Base-by-base conservation (phyloP, 2,888 invertebrate genomes). In the Erebia epiphron region DNA sequence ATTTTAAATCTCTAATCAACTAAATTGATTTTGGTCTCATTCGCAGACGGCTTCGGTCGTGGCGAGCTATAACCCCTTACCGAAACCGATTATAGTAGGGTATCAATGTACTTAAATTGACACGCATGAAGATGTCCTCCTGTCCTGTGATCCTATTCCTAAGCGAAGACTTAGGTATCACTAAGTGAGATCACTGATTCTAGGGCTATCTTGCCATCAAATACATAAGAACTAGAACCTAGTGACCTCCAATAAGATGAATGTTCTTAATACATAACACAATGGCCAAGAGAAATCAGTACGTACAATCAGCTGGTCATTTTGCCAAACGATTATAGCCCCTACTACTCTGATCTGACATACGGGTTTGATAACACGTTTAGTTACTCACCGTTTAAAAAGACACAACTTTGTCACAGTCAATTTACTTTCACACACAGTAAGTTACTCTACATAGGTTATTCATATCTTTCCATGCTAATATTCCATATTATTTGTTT, bases 241-340 rank as follows among this genome's bases (percentile, higher is more conserved):
- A 16, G 54, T 54, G 18, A 54, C 52, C 16, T 18, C 16, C 35
- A 35, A 35, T 46, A 46, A 11, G 46, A 46, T 11, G 11, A 46
- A 46, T 46, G 46, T 46, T 46, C 46, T 46, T 46, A 2, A 16
- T 16, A 54, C 18, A 18, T 10, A 10, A 54, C 18, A 54, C 10
- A 16, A n/a, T 10, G 18, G 54, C 18, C 54, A 54, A 54, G 52
- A 16, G 16, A 16, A 54, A 10, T 18, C 3, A 9, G 3, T 18
- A 54, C 54, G 54, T 18, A 35, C 57, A 58, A 58, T 58, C 57
- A 58, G 57, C 57, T 58, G 57, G 14, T 35, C 54, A 26, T 35
- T 58, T 58, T 58, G 60, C 16, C 41, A 60, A 16, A 43, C 41
- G 60, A 60, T 16, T 60, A 41, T 60, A 43, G 41, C 4, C 11